A percentile compares a stretch with the other conserved stretches of the same genome.
These are phyloP conservation scores for Aphelocoma coerulescens DNA, from an alignment of 2,113 vertebrate genomes.

Conservation along the genomic window DNA sequence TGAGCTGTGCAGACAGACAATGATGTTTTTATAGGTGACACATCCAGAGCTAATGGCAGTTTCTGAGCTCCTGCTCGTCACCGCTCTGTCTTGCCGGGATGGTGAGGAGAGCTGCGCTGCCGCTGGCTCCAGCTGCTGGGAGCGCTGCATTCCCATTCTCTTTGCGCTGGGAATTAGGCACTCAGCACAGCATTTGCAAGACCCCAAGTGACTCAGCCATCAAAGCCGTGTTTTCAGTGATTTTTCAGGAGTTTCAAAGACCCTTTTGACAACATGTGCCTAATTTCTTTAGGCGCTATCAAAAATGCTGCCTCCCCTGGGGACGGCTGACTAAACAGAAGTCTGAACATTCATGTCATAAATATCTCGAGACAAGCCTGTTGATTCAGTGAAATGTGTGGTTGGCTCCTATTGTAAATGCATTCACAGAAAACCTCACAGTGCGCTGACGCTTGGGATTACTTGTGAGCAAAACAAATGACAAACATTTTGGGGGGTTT, in stretches of 20 bases:
- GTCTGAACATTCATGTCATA: slow-evolving; percentile 37
- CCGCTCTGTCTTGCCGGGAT: background rate
- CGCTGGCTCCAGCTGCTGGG: background rate
- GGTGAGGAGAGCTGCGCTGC: background rate
- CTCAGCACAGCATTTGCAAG: background rate
- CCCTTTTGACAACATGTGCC: background rate
- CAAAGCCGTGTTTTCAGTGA: background rate
- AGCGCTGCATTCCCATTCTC: background rate
- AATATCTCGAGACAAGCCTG: slow-evolving; percentile 38
- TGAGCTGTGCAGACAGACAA: background rate
- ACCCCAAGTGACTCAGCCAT: background rate
- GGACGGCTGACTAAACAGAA: slow-evolving; percentile 44
- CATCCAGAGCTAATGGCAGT: background rate
- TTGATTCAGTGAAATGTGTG: slow-evolving; percentile 55
- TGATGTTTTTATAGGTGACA: slow-evolving; percentile 2
- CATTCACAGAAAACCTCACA: slow-evolving; percentile 61
- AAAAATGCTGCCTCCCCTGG: background rate
- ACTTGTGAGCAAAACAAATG: slow-evolving; percentile 31
- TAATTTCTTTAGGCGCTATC: background rate
- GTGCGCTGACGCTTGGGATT: background rate
- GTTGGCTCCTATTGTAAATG: slow-evolving; percentile 56
- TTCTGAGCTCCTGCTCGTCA: background rate
- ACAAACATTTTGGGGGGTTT: background rate
- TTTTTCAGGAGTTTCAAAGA: background rate
- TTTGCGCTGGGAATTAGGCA: background rate